A percentile compares a stretch with the other conserved stretches of the same genome.
Evolutionary conservation across 2,888 invertebrate species (phyloP).

Genomic region (Caenorhabditis japonica): DNA sequence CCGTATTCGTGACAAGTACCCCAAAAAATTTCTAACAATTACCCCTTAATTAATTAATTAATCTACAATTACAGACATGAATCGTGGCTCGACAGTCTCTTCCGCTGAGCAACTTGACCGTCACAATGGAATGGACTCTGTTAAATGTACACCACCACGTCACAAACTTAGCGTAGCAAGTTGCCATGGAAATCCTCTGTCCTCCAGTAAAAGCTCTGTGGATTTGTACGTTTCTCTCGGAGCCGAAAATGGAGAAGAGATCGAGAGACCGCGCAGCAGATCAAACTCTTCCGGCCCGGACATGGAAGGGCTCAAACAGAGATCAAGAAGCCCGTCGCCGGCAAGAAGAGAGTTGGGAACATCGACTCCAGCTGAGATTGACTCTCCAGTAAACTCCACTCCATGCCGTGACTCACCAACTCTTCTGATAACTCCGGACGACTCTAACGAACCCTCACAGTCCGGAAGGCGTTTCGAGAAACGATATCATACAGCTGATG

Average conservation of each 20-base stretch:
- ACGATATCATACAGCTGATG: constrained; percentile 79
- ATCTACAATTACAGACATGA: constrained; percentile 67
- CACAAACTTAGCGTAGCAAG: constrained; percentile 64
- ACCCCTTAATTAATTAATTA: no score
- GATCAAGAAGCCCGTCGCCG: constrained; percentile 56
- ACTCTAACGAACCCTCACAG: constrained; percentile 42
- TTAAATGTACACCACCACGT: constrained; percentile 39
- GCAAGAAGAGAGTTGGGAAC: constrained; percentile 19
- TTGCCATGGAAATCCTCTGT: constrained; percentile 58
- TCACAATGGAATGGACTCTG: constrained; percentile 37
- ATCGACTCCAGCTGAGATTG: constrained; percentile 4
- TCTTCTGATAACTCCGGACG: constrained; percentile 54
- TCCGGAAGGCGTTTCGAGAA: constrained; percentile 65
- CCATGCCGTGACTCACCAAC: constrained; percentile 52
- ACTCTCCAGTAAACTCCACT: constrained; percentile 18
- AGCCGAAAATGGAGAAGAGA: constrained; percentile 28
- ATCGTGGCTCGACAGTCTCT: constrained; percentile 59
- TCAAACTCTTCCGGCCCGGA: constrained; percentile 67
- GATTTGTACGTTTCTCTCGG: constrained; percentile 62
- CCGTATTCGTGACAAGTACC: no score
- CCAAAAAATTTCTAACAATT: no score
- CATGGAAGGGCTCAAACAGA: constrained; percentile 51
- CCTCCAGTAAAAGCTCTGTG: constrained; percentile 61
- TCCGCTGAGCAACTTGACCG: constrained; percentile 73
- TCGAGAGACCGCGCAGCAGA: constrained; percentile 53